Base-by-base conservation (phyloP, 2,797 vertebrate species). In the Falco columbarius region DNA sequence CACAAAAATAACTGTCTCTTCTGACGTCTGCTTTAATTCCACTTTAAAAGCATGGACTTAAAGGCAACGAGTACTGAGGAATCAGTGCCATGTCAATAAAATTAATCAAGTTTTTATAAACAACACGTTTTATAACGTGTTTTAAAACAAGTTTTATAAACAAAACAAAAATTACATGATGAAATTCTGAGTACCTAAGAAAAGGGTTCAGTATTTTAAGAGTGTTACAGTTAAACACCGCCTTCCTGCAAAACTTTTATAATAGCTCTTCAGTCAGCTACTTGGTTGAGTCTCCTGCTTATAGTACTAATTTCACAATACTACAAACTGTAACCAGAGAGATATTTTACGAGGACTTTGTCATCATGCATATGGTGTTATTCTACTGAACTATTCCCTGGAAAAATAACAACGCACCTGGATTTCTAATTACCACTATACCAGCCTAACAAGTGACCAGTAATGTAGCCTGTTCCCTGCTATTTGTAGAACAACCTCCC, bases 331-430 rank as follows among this genome's bases (percentile, higher is more conserved):
- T 54, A 93, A 94, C 59, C 77, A 93, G 71, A 93, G 51, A 56
- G 55, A 55, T 61, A 65, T 82, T 96, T 95, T 82, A 74, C 67
- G 93, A 87, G 86, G 83, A 94, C 75, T 84, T 74, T 70, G 49
- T 95, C 74, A 81, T 65, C 62, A 56, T 55, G n/a, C 79, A 93
- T 70, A 91, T 63, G 61, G 84, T 87, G 42, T 71, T 88, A 92
- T 80, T 92, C 83, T 82, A 65, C 73, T 79, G 52, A 93, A 89
- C 75, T 52, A 32, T n/a, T 88, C 88, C 66, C 75, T 49, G 47
- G 40, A 88, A 84, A 88, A 95, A 84, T 42, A 83, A 87, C 65
- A 92, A 86, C 91, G 47, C 76, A 95, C 81, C 62, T 92, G 73
- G 63, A 81, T 90, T 94, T 86, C 82, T 84, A 90, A 67, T 77